Conservation (phyloP, 2,113 vertebrate species). For the Spizaetus ornatus region DNA sequence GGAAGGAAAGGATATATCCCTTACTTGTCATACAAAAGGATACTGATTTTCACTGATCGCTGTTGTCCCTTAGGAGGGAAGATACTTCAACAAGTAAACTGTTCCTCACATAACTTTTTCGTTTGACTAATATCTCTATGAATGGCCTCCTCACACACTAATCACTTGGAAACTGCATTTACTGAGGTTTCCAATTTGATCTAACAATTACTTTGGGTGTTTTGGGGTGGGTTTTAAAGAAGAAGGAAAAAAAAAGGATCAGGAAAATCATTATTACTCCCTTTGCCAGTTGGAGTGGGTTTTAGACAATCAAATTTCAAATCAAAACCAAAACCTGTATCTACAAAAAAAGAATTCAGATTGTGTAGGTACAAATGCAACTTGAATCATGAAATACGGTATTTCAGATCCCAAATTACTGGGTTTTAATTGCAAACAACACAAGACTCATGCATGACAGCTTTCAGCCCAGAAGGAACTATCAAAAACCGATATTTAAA, state of each 20-base stretch:
- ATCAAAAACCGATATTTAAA: constrained; percentile 21
- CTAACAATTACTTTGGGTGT: neutral
- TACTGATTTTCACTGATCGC: neutral
- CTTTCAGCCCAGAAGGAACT: neutral
- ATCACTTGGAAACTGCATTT: neutral
- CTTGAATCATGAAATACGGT: neutral
- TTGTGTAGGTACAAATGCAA: neutral
- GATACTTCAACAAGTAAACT: neutral
- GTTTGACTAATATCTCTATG: neutral
- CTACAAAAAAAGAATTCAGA: neutral
- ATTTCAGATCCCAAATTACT: neutral
- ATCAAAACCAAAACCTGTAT: neutral
- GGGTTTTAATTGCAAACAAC: neutral
- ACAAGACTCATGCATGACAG: neutral
- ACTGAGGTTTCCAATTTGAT: neutral
- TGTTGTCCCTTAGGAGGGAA: neutral
- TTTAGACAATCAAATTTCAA: neutral
- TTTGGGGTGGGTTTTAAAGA: neutral
- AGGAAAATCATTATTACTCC: neutral
- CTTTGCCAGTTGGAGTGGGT: neutral
- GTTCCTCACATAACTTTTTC: neutral
- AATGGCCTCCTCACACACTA: neutral
- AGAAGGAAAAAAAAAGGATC: neutral
- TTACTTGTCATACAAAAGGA: neutral
- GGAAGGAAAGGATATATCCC: neutral